Base-by-base conservation (phyloP, 1,140 invertebrate genomes). In the Charaxes varanes region DNA sequence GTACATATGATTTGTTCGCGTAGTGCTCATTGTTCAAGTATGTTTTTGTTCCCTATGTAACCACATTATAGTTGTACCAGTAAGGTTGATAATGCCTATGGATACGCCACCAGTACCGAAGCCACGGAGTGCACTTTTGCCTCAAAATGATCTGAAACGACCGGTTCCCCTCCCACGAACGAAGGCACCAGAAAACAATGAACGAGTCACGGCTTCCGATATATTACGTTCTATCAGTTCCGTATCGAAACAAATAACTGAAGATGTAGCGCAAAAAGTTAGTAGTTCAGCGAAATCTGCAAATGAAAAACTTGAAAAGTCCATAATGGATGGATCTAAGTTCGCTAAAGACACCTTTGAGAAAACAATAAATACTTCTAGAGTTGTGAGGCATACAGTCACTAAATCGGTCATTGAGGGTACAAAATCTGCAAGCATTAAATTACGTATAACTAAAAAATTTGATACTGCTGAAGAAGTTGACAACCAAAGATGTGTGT, bases 341-440 rank as follows among this genome's bases (percentile, higher is more conserved):
- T 72, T 79, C 36, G 77, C 74, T 15, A 82, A 69, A 56, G 74
- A 65, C n/a, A 79, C 74, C 1, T 43, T 82, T 10, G 77, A 82
- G 37, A 82, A 73, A 57, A 82, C 77, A 1, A 18, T 79, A 0
- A 67, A 50, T 12, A 73, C 72, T 3, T 78, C 74, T 2, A 67
- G 66, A 28, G 68, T 70, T 14, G 60, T 82, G 3, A 50, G 72
- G 11, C 63, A 79, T 21, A 67, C 76, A n/a, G 68, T 79, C 0
- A 69, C 74, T 4, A 82, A 76, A 42, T 76, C 77, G 10, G 71
- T 80, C 7, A 72, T 78, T 40, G 69, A 80, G 51, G 42, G 65
- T 14, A 78, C 76, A 8, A 69, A 56, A 51, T 62, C 53, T 26
- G 71, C 76, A 14, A 67, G 77, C 3, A 32, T 78, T 7, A 73